Conservation (phyloP, 2,797 vertebrate genomes). For the Cyclura pinguis region DNA sequence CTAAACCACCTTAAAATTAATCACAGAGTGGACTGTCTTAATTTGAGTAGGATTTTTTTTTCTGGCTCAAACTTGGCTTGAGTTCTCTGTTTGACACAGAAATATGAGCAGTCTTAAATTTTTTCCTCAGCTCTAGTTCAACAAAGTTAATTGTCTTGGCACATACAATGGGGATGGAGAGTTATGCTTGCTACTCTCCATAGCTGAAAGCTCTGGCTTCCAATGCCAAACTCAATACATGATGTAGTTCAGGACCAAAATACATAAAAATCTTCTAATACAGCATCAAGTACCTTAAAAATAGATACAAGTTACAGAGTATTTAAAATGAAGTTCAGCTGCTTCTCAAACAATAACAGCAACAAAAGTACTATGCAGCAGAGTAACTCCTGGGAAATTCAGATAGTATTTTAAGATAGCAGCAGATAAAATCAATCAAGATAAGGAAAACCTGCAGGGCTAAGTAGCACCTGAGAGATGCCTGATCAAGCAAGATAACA, state of each 20-base stretch:
- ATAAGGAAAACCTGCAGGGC: slow-evolving; percentile 4
- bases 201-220: slow-evolving; percentile 51
- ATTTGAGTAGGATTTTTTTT: slow-evolving; percentile 34
- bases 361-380: slow-evolving; percentile 14
- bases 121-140: slow-evolving; percentile 37
- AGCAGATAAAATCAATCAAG: slow-evolving; percentile 49
- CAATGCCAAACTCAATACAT: slow-evolving; percentile 47
- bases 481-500: not conserved
- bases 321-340: slow-evolving; percentile 36
- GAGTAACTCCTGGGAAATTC: slow-evolving; percentile 59
- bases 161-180: slow-evolving; percentile 20
- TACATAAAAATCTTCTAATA: slow-evolving; percentile 54
- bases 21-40: slow-evolving; percentile 32
- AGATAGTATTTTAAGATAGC: slow-evolving; percentile 55
- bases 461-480: not conserved
- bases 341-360: not conserved
- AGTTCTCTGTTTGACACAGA: slow-evolving; percentile 53
- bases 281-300: slow-evolving; percentile 53
- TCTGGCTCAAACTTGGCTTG: slow-evolving; percentile 36
- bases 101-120: slow-evolving; percentile 46
- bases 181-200: slow-evolving; percentile 48
- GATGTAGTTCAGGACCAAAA: slow-evolving; percentile 56
- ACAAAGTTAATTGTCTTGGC: slow-evolving; percentile 63
- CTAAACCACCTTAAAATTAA: slow-evolving; percentile 25
- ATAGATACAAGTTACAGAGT: slow-evolving; percentile 54